Percentiles rank a stretch among this genome's conserved stretches.
These are phyloP conservation scores for Bothrops jararaca DNA, from an alignment of 2,113 vertebrate genomes.

Conservation along the genomic window DNA sequence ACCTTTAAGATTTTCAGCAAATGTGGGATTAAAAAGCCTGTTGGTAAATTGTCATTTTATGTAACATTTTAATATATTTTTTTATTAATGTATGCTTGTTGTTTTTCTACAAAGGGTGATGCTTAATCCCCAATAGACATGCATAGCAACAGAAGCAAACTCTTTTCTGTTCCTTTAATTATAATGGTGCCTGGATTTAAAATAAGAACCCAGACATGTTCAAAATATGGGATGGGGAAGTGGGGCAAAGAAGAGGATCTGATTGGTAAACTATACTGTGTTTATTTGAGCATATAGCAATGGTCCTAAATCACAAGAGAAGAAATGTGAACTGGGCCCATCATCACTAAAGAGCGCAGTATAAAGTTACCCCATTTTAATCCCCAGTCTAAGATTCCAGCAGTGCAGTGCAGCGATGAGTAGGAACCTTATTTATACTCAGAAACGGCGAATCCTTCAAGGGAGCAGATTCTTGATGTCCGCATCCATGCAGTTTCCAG, in stretches of 20 bases:
- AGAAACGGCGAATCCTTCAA: neutral
- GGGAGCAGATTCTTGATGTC: neutral
- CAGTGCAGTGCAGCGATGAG: no score
- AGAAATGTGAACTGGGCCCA: neutral
- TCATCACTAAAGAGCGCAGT: neutral
- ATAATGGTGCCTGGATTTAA: neutral
- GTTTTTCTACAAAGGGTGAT: neutral
- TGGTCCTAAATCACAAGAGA: neutral
- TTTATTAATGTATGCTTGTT: neutral
- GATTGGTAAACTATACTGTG: neutral
- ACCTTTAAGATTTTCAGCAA: neutral
- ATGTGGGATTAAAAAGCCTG: neutral
- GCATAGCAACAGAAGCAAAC: neutral
- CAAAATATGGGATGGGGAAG: neutral
- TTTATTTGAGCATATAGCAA: neutral
- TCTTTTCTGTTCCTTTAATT: neutral
- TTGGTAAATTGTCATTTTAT: neutral
- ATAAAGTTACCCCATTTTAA: neutral
- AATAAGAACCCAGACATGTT: neutral
- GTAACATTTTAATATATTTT: neutral
- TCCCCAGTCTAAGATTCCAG: neutral
- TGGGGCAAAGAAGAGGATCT: neutral
- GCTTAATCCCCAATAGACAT: neutral
- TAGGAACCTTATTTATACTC: neutral
- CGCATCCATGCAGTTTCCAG: neutral